Conservation (phyloP, 1,140 invertebrate species). For the Polyergus mexicanus region DNA sequence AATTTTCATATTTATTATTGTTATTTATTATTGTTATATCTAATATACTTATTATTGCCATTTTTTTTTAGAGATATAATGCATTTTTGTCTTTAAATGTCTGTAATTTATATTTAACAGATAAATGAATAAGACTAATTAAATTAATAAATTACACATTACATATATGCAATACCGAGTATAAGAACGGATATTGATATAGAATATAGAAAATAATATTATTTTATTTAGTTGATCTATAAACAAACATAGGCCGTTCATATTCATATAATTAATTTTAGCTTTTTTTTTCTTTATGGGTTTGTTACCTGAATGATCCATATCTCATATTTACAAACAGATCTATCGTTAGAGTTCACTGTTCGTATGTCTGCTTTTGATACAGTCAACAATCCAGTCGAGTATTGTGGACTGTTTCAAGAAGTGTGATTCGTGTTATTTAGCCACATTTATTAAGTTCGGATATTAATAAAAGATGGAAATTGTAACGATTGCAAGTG, state of each 20-base stretch:
- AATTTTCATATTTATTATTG: constrained; percentile 20
- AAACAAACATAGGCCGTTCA: neutral
- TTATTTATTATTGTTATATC: neutral
- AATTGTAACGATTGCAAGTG: neutral
- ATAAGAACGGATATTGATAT: neutral
- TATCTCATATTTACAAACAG: constrained; percentile 14
- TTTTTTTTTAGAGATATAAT: neutral
- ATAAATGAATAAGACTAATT: neutral
- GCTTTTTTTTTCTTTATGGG: neutral
- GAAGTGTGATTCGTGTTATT: neutral
- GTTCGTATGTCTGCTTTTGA: neutral
- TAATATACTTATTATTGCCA: neutral
- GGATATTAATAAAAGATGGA: neutral
- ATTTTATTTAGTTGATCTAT: neutral
- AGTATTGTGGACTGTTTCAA: neutral
- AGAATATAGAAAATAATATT: neutral
- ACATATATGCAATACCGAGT: neutral
- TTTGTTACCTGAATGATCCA: neutral
- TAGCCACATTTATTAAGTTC: too few species aligned
- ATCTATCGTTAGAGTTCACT: neutral
- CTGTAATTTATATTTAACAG: neutral
- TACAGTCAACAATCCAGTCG: neutral
- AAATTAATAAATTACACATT: neutral
- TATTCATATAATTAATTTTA: neutral
- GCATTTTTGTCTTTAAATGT: neutral